Percentiles rank a stretch among this genome's conserved stretches.
These are phyloP conservation scores for Athalia circularis DNA, from an alignment of 2,888 invertebrate genomes.

Conservation along the genomic window DNA sequence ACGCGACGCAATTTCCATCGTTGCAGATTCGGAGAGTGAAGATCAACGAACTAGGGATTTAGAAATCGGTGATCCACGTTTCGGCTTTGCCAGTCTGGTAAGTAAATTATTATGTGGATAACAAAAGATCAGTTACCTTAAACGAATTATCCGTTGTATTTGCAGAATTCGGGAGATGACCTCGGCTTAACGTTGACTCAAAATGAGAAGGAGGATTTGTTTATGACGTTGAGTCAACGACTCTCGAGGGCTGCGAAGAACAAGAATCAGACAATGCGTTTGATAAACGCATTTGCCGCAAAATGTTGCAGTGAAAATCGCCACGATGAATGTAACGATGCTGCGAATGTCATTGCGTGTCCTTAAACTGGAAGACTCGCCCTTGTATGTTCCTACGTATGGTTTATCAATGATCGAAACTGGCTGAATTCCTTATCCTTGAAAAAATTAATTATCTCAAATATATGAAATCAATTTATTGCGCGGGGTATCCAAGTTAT, in stretches of 20 bases:
- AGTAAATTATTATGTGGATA: neutral
- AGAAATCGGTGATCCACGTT: neutral
- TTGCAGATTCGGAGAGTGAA: neutral
- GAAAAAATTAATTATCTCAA: too few relatives aligned
- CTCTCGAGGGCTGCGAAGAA: constrained; percentile 50
- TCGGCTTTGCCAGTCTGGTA: neutral
- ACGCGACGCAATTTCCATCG: neutral
- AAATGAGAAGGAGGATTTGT: constrained; percentile 56
- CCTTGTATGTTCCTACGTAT: neutral
- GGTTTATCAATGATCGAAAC: neutral
- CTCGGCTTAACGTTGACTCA: constrained; percentile 48
- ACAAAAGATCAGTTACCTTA: neutral
- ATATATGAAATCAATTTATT: too few relatives aligned
- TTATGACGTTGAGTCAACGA: constrained; percentile 53
- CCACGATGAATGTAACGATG: constrained; percentile 12
- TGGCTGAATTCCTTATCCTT: neutral
- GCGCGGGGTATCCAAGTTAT: too few relatives aligned
- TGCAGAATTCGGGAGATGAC: constrained; percentile 9
- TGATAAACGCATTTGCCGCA: constrained; percentile 48
- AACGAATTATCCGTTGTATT: neutral
- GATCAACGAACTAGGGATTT: too few relatives aligned
- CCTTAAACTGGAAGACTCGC: neutral
- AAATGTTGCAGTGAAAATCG: constrained; percentile 54
- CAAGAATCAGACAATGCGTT: constrained; percentile 46
- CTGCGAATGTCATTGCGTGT: neutral